A percentile compares a stretch with the other conserved stretches of the same genome.
Conservation (phyloP, 2,797 vertebrate genomes). For the Parambassis ranga region DNA sequence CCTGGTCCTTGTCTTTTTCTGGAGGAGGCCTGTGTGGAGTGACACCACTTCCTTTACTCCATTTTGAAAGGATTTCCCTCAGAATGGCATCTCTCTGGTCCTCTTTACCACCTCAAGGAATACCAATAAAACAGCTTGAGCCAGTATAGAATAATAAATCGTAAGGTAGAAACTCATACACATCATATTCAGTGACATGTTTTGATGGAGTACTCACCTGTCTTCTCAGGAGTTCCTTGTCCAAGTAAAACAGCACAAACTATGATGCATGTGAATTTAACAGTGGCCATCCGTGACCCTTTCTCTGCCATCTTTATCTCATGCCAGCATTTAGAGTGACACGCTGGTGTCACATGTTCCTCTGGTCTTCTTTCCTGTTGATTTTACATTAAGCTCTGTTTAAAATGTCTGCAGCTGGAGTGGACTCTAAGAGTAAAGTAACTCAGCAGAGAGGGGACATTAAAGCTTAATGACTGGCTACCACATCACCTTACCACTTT, state of each 20-base stretch:
- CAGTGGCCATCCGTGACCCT: constrained; percentile 62
- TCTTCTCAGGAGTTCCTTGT: constrained; percentile 51
- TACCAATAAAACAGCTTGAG: neutral
- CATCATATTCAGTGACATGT: neutral
- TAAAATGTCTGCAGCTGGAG: constrained; percentile 3
- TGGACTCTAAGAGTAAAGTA: constrained; percentile 64
- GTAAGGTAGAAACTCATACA: neutral
- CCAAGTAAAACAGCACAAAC: constrained; percentile 69
- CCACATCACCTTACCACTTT: constrained; percentile 67
- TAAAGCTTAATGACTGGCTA: constrained; percentile 79
- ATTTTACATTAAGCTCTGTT: constrained; percentile 9
- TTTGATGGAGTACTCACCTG: constrained; percentile 65
- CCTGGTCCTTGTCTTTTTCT: constrained; percentile 54
- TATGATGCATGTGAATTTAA: constrained; percentile 60
- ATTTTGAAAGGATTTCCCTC: constrained; percentile 74
- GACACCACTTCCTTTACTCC: constrained; percentile 68
- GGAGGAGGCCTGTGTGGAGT: constrained; percentile 40
- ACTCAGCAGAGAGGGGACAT: constrained; percentile 67
- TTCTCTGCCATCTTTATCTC: constrained; percentile 65
- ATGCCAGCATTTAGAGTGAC: constrained; percentile 44
- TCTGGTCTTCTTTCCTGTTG: constrained; percentile 16
- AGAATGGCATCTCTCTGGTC: constrained; percentile 67
- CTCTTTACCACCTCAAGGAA: constrained; percentile 60
- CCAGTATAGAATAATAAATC: neutral
- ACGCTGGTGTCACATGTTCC: constrained; percentile 58